Conservation (phyloP, 2,888 invertebrate genomes). For the Lymantria monacha region DNA sequence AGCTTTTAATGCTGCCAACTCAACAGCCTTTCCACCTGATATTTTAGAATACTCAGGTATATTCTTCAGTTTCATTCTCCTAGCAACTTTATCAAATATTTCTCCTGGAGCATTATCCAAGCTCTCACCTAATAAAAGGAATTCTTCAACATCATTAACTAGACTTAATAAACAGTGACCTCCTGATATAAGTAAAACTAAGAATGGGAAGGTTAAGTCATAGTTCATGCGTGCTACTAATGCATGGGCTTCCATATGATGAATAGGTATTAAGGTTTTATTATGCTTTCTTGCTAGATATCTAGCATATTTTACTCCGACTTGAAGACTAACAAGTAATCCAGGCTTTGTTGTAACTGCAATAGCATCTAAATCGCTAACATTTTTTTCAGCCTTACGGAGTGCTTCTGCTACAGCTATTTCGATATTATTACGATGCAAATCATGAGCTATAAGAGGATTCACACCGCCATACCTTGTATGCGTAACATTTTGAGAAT, state of each 20-base stretch:
- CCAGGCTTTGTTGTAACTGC: constrained; percentile 96
- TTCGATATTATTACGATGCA: constrained; percentile 91
- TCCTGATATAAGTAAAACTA: constrained; percentile 95
- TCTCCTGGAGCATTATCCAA: constrained; percentile 96
- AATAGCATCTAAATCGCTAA: constrained; percentile 90
- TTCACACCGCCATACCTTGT: constrained; percentile 92
- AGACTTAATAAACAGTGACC: constrained; percentile 94
- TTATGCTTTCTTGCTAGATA: constrained; percentile 84
- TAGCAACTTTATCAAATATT: constrained; percentile 94
- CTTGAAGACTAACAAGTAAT: constrained; percentile 87
- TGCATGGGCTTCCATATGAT: constrained; percentile 99
- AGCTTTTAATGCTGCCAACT: constrained; percentile 87
- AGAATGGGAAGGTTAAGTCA: constrained; percentile 91
- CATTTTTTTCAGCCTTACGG: constrained; percentile 77
- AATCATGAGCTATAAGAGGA: constrained; percentile 90
- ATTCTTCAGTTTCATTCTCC: constrained; percentile 91
- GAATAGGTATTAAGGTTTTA: constrained; percentile 96
- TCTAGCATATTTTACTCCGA: constrained; percentile 93
- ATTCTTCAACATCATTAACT: constrained; percentile 87
- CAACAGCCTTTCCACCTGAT: constrained; percentile 93
- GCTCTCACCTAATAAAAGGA: constrained; percentile 89
- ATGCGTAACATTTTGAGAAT: constrained; percentile 91
- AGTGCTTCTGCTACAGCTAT: constrained; percentile 86
- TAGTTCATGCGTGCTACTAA: constrained; percentile 90
- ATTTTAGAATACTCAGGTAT: constrained; percentile 87